Percentiles rank a stretch among this genome's conserved stretches.
Conservation (phyloP, 2,797 vertebrate species). For the Argyrosomus regius region DNA sequence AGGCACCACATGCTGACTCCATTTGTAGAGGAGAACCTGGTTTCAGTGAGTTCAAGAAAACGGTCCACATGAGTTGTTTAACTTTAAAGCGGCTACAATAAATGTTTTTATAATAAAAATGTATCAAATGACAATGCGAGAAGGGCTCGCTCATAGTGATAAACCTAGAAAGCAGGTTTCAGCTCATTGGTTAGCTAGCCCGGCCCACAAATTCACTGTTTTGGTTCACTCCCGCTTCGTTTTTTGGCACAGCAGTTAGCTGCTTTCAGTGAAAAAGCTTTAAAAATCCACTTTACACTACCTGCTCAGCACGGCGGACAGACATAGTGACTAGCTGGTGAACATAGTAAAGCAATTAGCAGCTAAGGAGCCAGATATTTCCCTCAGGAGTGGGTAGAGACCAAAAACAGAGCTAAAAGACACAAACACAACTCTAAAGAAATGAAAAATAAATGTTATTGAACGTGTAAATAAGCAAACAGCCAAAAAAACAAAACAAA, state of each 20-base stretch:
- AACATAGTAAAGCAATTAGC: not conserved
- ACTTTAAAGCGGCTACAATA: not conserved
- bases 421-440: not conserved
- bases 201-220: not conserved
- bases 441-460: not conserved
- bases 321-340: not conserved
- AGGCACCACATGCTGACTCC: constrained; percentile 96
- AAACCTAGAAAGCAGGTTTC: not conserved
- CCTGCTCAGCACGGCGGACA: not conserved
- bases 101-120: not conserved
- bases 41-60: constrained; percentile 90
- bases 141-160: not conserved
- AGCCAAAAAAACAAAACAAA: not conserved
- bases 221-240: not conserved
- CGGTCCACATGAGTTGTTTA: not conserved
- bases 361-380: not conserved
- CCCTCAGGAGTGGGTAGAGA: not conserved
- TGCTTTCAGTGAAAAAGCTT: not conserved
- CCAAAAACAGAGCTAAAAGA: not conserved
- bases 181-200: not conserved
- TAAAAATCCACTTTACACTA: not conserved
- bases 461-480: constrained; percentile 1
- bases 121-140: too few relatives aligned
- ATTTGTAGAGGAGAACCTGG: constrained; percentile 98
- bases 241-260: not conserved